Conservation (phyloP, 2,797 vertebrate genomes). For the Glossophaga mutica region DNA sequence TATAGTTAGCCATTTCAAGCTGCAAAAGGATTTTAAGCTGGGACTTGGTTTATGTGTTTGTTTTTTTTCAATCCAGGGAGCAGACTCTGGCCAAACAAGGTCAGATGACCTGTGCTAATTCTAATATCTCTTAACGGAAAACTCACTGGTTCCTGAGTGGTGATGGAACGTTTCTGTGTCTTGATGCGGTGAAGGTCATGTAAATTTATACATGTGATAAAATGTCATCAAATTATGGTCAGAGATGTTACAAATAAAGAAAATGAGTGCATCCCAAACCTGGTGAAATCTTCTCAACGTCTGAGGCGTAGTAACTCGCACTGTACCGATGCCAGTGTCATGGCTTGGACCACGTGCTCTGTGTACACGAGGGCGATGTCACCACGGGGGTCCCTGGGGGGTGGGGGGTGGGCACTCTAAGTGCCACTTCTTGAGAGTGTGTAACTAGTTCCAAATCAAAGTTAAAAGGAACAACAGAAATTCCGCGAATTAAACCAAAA, state of each 20-base stretch:
- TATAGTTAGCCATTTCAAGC: not conserved
- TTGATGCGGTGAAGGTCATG: not conserved
- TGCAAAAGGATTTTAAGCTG: not conserved
- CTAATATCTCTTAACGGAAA: not conserved
- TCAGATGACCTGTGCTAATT: not conserved
- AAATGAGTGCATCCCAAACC: not conserved
- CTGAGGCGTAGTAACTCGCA: not conserved
- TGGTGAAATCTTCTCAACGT: not conserved
- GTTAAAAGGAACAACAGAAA: not conserved
- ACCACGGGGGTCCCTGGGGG: not conserved
- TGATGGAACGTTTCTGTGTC: not conserved
- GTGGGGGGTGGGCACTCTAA: no score
- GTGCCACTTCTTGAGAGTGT: not conserved
- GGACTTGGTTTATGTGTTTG: not conserved
- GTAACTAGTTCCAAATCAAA: not conserved
- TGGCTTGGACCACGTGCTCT: not conserved
- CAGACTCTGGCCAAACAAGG: not conserved
- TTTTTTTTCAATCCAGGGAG: not conserved
- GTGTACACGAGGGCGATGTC: accelerated
- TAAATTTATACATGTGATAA: not conserved
- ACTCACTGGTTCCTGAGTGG: not conserved
- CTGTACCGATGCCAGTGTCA: accelerated
- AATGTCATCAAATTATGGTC: not conserved
- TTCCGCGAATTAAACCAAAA: not conserved
- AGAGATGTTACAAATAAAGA: not conserved